These are phyloP conservation scores for Chionoecetes opilio DNA, from an alignment of 1,140 invertebrate species.

Conservation along the genomic window DNA sequence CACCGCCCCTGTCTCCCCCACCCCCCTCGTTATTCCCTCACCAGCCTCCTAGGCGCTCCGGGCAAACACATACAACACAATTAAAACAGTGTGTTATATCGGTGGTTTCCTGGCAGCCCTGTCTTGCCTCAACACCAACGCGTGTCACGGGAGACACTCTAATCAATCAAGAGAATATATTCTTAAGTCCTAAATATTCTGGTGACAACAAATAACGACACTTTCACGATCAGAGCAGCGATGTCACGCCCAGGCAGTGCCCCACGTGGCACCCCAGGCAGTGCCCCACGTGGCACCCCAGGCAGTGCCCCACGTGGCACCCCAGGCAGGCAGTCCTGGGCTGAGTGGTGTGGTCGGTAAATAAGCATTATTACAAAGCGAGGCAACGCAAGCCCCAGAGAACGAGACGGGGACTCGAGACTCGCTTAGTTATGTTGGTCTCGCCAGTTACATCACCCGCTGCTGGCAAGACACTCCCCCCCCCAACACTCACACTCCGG, in stretches of 20 bases:
- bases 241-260: too few relatives aligned
- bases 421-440: not conserved
- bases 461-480: not conserved
- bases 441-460: not conserved
- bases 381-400: not conserved
- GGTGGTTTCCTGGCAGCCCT: not conserved
- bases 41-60: not conserved
- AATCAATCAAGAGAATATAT: not conserved
- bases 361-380: conserved; percentile 21
- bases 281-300: not conserved
- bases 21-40: not conserved
- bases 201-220: too few relatives aligned
- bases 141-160: not conserved
- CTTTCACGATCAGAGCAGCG: too few relatives aligned
- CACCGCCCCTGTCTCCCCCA: not conserved
- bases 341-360: conserved; percentile 15
- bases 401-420: too few relatives aligned
- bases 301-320: not conserved
- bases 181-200: not conserved
- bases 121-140: not conserved
- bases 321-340: not conserved
- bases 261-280: not conserved
- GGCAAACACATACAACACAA: not conserved
- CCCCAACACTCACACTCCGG: not conserved
- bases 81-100: not conserved